phyloP scores from a whole-genome alignment of 2,113 vertebrate species.

The Lophochroa leadbeateri region DNA sequence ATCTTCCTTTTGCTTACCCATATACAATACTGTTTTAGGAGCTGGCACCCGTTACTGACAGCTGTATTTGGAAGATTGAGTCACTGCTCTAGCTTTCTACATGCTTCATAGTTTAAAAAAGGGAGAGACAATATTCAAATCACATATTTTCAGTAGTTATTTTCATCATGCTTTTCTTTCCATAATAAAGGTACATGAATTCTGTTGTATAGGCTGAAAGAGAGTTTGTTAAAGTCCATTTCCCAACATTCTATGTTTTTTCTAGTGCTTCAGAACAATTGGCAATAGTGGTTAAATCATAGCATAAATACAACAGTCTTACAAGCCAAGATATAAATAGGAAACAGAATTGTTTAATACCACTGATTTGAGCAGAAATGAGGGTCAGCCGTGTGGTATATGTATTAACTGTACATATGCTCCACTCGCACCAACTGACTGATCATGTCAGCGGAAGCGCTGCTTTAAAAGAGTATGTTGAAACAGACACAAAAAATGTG shows the following conservation, averaged over 20 bases:
- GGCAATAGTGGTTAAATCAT: background rate
- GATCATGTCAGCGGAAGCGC: background rate
- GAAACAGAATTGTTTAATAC: background rate
- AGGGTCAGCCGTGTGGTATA: background rate
- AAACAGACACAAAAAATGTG: background rate
- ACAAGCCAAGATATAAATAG: background rate
- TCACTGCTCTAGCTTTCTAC: slow-evolving; percentile 16
- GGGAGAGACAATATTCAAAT: background rate
- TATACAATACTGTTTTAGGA: background rate
- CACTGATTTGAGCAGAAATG: background rate
- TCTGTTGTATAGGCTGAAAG: background rate
- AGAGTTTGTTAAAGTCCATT: background rate
- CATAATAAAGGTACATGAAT: background rate
- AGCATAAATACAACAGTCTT: background rate
- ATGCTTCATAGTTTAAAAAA: slow-evolving; percentile 14
- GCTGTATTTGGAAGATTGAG: slow-evolving; percentile 51
- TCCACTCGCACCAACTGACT: background rate
- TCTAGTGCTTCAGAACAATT: background rate
- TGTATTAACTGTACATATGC: background rate
- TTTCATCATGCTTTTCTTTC: background rate
- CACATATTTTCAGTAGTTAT: background rate
- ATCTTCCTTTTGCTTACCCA: slow-evolving; percentile 19
- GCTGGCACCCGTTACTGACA: slow-evolving; percentile 52
- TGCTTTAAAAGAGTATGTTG: background rate
- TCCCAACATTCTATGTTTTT: slow-evolving; percentile 2